Conservation (phyloP, 2,113 vertebrate genomes). For the Nyctereutes procyonoides region DNA sequence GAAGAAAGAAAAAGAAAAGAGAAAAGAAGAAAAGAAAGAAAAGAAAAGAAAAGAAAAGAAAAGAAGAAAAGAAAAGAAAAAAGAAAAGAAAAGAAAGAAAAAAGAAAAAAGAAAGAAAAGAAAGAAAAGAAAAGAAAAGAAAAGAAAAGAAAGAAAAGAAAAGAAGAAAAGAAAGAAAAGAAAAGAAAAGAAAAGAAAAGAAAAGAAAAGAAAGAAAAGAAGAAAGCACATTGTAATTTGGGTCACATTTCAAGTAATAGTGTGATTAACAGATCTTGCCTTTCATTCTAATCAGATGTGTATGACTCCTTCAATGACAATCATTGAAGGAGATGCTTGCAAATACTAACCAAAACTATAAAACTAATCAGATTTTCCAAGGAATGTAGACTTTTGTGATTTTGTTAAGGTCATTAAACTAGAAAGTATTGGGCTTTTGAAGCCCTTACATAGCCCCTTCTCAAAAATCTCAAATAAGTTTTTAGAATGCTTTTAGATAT, state of each 20-base stretch:
- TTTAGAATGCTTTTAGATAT: neutral
- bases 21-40: neutral
- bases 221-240: neutral
- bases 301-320: neutral
- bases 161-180: neutral
- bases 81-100: accelerated
- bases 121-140: too few species aligned
- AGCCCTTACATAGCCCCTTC: neutral
- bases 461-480: neutral
- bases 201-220: too few species aligned
- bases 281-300: neutral
- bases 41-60: neutral
- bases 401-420: neutral
- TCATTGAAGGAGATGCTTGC: neutral
- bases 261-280: neutral
- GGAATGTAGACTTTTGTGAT: neutral
- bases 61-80: too few species aligned
- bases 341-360: neutral
- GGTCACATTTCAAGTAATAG: neutral
- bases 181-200: neutral
- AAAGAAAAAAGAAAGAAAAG: too few species aligned
- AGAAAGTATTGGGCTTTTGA: neutral
- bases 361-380: neutral
- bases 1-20: too few species aligned
- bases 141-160: too few species aligned